Evolutionary conservation across 2,797 vertebrate genomes (phyloP).

Genomic region (Parambassis ranga): DNA sequence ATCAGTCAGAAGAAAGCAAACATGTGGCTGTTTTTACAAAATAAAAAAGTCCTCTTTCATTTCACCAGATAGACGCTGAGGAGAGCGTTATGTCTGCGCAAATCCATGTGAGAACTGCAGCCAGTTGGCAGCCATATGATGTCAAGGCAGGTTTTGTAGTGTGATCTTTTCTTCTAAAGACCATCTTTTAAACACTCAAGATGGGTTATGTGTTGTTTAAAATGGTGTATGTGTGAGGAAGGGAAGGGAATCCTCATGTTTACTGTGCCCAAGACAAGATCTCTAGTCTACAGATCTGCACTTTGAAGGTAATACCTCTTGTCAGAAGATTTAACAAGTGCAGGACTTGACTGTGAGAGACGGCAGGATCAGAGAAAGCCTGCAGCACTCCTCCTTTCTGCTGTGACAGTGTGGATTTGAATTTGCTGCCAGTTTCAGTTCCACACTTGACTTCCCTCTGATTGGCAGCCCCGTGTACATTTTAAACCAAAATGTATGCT

Average conservation of each 20-base stretch:
- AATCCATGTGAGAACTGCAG: too few relatives aligned
- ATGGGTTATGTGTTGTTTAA: neutral
- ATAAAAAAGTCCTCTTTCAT: neutral
- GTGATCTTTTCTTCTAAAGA: too few relatives aligned
- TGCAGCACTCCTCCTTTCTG: constrained; percentile 51
- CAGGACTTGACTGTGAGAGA: constrained; percentile 52
- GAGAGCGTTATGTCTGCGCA: constrained; percentile 12
- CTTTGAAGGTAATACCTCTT: constrained; percentile 68
- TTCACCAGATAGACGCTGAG: constrained; percentile 7
- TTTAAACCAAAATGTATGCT: constrained; percentile 33
- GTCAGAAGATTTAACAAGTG: constrained; percentile 67
- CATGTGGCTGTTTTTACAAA: constrained; percentile 11
- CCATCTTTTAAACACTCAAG: too few relatives aligned
- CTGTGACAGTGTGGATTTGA: constrained; percentile 65
- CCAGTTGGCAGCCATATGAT: too few relatives aligned
- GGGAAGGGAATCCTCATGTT: neutral
- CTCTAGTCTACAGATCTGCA: constrained; percentile 25
- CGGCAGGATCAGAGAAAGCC: constrained; percentile 50
- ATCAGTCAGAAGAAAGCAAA: constrained; percentile 23
- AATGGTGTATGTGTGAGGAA: neutral
- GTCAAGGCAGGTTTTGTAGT: too few relatives aligned
- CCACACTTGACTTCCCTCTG: constrained; percentile 63
- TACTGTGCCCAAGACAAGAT: constrained; percentile 31
- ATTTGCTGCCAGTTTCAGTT: constrained; percentile 67
- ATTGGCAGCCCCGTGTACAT: constrained; percentile 44